Evolutionary conservation across 1,140 invertebrate species (phyloP), one percentile per base, ranked within the genome.

Genomic region (Ephestia elutella): DNA sequence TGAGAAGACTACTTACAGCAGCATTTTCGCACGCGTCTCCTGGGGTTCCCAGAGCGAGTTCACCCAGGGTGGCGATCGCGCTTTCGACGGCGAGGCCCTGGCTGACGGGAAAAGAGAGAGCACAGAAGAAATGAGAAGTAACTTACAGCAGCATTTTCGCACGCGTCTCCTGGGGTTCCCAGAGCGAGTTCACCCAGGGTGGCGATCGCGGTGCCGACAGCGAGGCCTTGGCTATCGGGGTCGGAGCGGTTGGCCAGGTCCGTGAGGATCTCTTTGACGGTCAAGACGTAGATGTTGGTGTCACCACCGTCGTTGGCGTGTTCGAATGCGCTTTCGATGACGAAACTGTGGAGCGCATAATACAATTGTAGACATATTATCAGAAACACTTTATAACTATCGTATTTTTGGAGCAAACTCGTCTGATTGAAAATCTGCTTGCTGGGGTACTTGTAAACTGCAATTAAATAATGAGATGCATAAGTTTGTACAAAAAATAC

Each of bases 11-110:
- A 77, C 80, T 77, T 61, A 86, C 83, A 49, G 64, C 68, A 49
- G 83, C 76, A 49, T 73, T 57, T 19, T 65, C 61, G 51, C 83
- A 86, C 49, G 83, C 60, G 56, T 82, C 72, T 35, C 81, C 83
- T 17, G 83, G 74, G 50, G 65, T 59, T 3, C 81, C 81, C 30
- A 63, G 56, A 3, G 68, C 68, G 18, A 82, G 69, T 49, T 80
- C 70, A 15, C 73, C 75, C 11, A 82, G 54, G 25, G 68, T 28
- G 5, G 67, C 72, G n/a, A 83, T 60, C 30, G 67, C 57, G 54
- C 73, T 71, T 7, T 66, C 53, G 13, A 74, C 56, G 11, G 72
- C 71, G 0, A 63, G 20, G 5, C 77, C 65, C 35, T 82, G 73
- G 50, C 63, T 71, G 19, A 17, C 10, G 2, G 55, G 7, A n/a